Evolutionary conservation across 2,113 vertebrate genomes (phyloP), one percentile per base, ranked within the genome.

Genomic region (Passer montanus): DNA sequence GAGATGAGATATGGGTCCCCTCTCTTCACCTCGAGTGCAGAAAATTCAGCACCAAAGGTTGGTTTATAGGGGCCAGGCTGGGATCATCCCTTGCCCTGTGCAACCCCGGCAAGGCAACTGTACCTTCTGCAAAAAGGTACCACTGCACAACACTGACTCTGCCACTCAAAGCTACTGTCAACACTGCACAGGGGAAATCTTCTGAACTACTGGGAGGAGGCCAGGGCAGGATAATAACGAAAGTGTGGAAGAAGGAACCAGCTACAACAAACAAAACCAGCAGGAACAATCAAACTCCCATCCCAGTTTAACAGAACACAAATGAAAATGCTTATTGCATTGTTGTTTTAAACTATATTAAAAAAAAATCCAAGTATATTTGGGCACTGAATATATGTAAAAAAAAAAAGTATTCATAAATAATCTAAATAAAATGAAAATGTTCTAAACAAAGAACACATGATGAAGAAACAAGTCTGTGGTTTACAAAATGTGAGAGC

Each of bases 241-340:
- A 96, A 85, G 43, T 63, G 63, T 69, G 55, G 67, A 90, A 86
- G 76, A 87, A 94, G 15, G 19, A 95, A 76, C 58, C 31, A 83
- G 47, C 33, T 47, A 77, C 3, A 4, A 70, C 35, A 80, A 95
- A 70, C 33, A 89, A 89, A 93, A 62, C 15, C 30, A 79, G 26
- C 67, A 72, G 58, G 59, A 94, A 89, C 27, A 85, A 82, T 33
- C 69, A 60, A 87, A 88, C 15, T 82, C 30, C 20, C 2, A 9
- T 67, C 37, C 21, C 75, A 77, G 39, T 53, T 87, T 89, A 93
- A 87, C 18, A 66, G 13, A 76, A 21, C 30, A 91, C 50, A 91
- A 79, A 93, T 5, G 1, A 82, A 94, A 93, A 68, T 47, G 50
- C 13, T 24, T 52, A n/a, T 53, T 59, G 33, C 23, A 77, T 59